phyloP scores from a whole-genome alignment of 2,797 vertebrate species.

The Dicrostonyx torquatus region DNA sequence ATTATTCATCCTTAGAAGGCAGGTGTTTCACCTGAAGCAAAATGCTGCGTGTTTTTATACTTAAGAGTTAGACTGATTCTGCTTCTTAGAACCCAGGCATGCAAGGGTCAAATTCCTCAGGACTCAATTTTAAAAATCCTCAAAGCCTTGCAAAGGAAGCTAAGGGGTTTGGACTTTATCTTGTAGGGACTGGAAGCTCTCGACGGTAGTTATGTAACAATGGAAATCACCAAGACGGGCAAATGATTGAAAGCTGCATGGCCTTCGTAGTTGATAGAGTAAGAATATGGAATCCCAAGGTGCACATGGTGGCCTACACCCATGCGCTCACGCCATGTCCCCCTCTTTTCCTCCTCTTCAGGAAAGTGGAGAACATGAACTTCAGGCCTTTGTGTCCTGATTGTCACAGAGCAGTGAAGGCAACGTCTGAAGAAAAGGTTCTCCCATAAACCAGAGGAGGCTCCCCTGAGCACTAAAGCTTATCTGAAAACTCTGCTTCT shows the following conservation, averaged over 20 bases:
- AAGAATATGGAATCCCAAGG: neutral
- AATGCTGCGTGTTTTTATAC: neutral
- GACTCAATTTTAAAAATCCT: neutral
- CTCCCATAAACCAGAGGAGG: no score
- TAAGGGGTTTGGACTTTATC: conserved; percentile 71
- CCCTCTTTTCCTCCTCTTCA: neutral
- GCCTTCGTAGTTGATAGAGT: neutral
- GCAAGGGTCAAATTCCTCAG: conserved; percentile 61
- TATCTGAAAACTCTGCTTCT: neutral
- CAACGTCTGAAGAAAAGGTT: neutral
- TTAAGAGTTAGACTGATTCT: conserved; percentile 6
- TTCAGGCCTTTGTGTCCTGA: neutral
- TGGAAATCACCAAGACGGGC: neutral
- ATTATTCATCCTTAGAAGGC: neutral
- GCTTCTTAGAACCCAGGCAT: conserved; percentile 1
- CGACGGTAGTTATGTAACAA: neutral
- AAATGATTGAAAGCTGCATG: neutral
- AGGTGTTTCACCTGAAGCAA: neutral
- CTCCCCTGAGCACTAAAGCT: neutral
- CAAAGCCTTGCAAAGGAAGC: neutral
- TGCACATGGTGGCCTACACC: neutral
- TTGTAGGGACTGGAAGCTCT: neutral
- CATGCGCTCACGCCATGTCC: rapidly evolving
- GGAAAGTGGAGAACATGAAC: neutral
- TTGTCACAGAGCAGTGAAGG: neutral